Base-by-base conservation (phyloP, 2,113 vertebrate species). In the Scortum barcoo region DNA sequence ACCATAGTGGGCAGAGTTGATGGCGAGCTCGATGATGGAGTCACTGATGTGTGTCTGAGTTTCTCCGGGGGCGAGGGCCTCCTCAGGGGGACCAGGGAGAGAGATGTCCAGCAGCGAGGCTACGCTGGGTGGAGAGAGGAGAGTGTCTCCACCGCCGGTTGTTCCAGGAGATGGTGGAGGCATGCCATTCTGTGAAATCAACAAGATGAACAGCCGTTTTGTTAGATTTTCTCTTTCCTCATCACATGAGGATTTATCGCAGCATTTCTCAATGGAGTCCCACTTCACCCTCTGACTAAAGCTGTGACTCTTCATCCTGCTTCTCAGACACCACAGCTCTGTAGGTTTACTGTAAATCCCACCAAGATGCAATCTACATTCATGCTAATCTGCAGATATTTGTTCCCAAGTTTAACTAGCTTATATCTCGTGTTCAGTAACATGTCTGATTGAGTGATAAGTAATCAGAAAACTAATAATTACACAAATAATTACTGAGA, bases 21-120 rank as follows among this genome's bases (percentile, higher is more conserved):
- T 99, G 79, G 98, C 98, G 1, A 99, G 97, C 92, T 99, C 98
- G 1, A 99, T 99, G 92, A 99, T 99, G 48, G 98, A 99, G 93
- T 99, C 98, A 0, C 98, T 99, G 94, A 99, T 99, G 62, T 99
- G 98, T 1, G 96, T 97, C 68, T 96, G 96, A 17, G 96, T 91
- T 50, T 97, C 98, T 67, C 97, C 98, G 13, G 98, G 96, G 1
- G 97, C 96, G 10, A 99, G 95, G 22, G 97, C 96, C 63, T 99
- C 98, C 74, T 99, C 98, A 1, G 98, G 98, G 1, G 97, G 98
- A 2, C 98, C 98, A 0, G 98, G 98, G 3, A 99, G 95, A 33
- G 98, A 99, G 83, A 99, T 98, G 91, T 99, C 98, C 86, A 99
- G 92, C 48, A 99, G 95, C 2, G 98, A 97, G 40, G 97, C 98